Evolutionary conservation across 23 tunicate genomes (phyloP).

Genomic region (Phallusia fumigata): DNA sequence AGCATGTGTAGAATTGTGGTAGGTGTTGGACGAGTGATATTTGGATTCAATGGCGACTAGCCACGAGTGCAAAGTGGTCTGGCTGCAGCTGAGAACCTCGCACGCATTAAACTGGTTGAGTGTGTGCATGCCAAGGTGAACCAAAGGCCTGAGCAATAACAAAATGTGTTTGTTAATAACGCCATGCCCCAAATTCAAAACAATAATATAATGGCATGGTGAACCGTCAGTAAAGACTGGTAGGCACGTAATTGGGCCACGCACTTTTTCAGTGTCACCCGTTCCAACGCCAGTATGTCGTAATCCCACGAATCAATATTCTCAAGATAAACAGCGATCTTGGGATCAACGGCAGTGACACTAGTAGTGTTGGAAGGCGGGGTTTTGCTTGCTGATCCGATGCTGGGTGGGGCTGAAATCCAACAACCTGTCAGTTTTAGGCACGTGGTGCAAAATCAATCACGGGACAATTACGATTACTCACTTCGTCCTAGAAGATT

Average conservation of each 20-base stretch:
- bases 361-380: neutral
- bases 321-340: conserved; percentile 35
- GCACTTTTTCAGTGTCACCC: conserved; percentile 48
- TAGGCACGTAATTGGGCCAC: neutral
- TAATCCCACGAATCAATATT: conserved; percentile 62
- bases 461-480: neutral
- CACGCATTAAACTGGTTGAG: conserved; percentile 44
- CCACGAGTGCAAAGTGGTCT: conserved; percentile 65
- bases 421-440: neutral
- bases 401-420: conserved; percentile 26
- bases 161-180: neutral
- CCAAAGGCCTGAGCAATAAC: conserved; percentile 54
- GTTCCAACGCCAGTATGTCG: conserved; percentile 66
- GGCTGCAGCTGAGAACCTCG: conserved; percentile 50
- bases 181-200: no score
- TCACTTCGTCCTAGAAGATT: conserved; percentile 50
- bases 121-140: conserved; percentile 49
- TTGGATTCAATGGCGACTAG: conserved; percentile 50
- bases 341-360: conserved; percentile 24
- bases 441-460: neutral
- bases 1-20: conserved; percentile 87
- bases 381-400: neutral
- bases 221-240: neutral
- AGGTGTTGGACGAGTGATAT: conserved; percentile 60
- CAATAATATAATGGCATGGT: no score